phyloP scores from a whole-genome alignment of 2,888 invertebrate species.

The Netelia fuscicornis region DNA sequence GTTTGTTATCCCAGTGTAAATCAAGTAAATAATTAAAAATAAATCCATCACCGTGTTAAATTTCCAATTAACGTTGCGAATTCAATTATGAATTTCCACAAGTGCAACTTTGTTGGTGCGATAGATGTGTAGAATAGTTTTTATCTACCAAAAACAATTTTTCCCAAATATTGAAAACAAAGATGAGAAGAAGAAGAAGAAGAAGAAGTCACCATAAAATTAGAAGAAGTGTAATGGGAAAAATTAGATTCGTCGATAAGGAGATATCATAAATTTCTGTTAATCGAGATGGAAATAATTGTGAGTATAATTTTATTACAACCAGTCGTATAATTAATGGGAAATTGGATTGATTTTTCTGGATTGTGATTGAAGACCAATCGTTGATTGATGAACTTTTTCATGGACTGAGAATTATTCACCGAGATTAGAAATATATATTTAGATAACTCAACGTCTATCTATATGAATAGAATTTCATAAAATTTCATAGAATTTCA shows the following conservation, averaged over 20 bases:
- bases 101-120: background rate
- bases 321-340: background rate
- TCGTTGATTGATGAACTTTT: conserved; percentile 20
- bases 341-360: conserved; percentile 21
- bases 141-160: background rate
- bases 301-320: conserved; percentile 1
- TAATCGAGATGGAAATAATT: background rate
- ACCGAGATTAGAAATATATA: background rate
- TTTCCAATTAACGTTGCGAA: background rate
- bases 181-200: background rate
- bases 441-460: too few species aligned
- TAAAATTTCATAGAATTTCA: too few species aligned
- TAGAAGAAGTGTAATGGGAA: background rate
- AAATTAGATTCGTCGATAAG: background rate
- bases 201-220: background rate
- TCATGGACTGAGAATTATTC: conserved; percentile 31
- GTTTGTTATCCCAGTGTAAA: background rate
- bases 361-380: conserved; percentile 26
- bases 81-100: background rate
- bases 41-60: conserved; percentile 19
- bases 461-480: too few species aligned
- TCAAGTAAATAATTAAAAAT: background rate
- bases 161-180: background rate
- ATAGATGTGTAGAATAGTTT: conserved; percentile 16
- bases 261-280: background rate